Evolutionary conservation across 37 sponge, comb jelly and placozoan genomes (phyloP).

Genomic region (Chondrosia reniformis): DNA sequence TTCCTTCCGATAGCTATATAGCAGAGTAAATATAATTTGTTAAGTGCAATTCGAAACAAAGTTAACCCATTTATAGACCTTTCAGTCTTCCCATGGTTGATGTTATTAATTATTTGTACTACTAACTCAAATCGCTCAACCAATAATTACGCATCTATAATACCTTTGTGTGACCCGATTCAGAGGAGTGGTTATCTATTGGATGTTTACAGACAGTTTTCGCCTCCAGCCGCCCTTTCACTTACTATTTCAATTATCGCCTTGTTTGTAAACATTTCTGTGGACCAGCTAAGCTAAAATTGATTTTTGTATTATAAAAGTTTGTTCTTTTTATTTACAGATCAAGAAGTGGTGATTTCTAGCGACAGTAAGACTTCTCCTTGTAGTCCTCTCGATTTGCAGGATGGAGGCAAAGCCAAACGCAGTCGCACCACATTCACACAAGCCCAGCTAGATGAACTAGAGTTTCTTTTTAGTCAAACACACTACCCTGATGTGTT

Average conservation of each 20-base stretch:
- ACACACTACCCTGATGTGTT: conserved; percentile 82
- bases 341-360: not conserved
- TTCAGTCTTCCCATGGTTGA: too few relatives aligned
- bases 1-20: too few relatives aligned
- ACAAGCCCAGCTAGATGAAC: conserved; percentile 66
- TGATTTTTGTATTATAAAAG: too few relatives aligned
- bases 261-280: too few relatives aligned
- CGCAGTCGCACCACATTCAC: conserved; percentile 73
- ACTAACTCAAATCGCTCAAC: too few relatives aligned
- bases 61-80: too few relatives aligned
- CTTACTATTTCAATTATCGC: not conserved
- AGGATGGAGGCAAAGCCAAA: conserved; percentile 24
- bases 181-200: not conserved
- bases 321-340: not conserved
- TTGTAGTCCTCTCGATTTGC: not conserved
- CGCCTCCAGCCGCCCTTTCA: not conserved
- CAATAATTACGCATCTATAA: too few relatives aligned
- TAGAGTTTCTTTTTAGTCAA: conserved; percentile 65
- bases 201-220: not conserved
- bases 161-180: too few relatives aligned
- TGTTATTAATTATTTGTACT: too few relatives aligned
- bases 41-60: too few relatives aligned
- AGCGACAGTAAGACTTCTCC: not conserved
- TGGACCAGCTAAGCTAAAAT: too few relatives aligned
- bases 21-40: too few relatives aligned